A percentile compares a stretch with the other conserved stretches of the same genome.
Conservation (phyloP, 2,113 vertebrate genomes). For the Neodon shergylaensis region DNA sequence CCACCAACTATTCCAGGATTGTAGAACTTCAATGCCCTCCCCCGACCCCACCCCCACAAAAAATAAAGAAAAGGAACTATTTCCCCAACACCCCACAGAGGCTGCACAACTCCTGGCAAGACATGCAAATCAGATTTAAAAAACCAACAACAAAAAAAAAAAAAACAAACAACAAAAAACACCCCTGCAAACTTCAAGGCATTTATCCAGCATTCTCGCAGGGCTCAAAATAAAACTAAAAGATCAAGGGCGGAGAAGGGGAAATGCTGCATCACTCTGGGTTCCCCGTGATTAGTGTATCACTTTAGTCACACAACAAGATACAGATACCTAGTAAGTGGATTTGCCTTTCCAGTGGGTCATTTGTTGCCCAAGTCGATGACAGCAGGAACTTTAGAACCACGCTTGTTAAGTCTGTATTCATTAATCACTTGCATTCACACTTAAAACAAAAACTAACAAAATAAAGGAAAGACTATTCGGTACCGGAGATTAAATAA, state of each 20-base stretch:
- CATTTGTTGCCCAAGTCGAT: constrained; percentile 82
- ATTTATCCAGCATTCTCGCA: constrained; percentile 84
- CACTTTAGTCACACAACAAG: constrained; percentile 79
- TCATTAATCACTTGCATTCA: constrained; percentile 86
- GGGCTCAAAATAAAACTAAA: constrained; percentile 78
- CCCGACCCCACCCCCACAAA: constrained; percentile 74
- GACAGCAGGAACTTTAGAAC: constrained; percentile 87
- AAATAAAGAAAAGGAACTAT: constrained; percentile 61
- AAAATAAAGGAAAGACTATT: constrained; percentile 77
- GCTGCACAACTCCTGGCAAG: constrained; percentile 86
- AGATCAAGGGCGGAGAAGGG: constrained; percentile 75
- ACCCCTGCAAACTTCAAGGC: constrained; percentile 84
- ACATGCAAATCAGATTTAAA: constrained; percentile 82
- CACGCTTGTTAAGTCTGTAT: constrained; percentile 83
- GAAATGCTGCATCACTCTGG: constrained; percentile 84
- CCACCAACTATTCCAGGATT: constrained; percentile 84
- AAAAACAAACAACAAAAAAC: constrained; percentile 52
- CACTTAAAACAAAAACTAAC: constrained; percentile 81
- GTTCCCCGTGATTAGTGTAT: constrained; percentile 86
- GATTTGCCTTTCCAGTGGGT: constrained; percentile 86
- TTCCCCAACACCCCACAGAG: constrained; percentile 77
- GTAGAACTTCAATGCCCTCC: constrained; percentile 80
- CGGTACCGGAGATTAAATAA: constrained; percentile 90
- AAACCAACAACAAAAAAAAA: constrained; percentile 30
- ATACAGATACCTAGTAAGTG: constrained; percentile 75